These are phyloP conservation scores for Leptopilina clavipes DNA, from an alignment of 1,140 invertebrate genomes.

Conservation along the genomic window DNA sequence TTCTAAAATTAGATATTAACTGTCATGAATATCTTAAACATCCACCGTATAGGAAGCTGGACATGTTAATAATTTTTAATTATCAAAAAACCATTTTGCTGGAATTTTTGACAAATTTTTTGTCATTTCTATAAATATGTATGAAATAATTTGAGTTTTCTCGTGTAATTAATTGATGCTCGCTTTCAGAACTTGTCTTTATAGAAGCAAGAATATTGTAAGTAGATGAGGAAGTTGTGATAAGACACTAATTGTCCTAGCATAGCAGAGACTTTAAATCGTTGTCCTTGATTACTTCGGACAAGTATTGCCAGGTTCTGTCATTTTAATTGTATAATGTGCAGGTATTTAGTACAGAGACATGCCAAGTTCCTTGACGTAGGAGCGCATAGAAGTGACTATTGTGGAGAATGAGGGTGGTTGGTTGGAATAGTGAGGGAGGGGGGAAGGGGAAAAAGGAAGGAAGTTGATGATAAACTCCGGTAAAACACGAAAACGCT, in stretches of 20 bases:
- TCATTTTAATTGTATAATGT: slow-evolving; percentile 31
- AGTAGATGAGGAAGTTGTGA: slow-evolving; percentile 4
- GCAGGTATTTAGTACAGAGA: slow-evolving; percentile 12
- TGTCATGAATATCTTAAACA: no score
- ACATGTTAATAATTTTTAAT: no score
- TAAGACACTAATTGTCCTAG: slow-evolving; percentile 12
- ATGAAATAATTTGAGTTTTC: no score
- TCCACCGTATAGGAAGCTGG: no score
- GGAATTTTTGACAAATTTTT: no score
- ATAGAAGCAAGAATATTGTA: not conserved
- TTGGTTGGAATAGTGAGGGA: not conserved
- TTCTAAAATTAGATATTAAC: no score
- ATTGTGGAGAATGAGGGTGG: slow-evolving; percentile 38
- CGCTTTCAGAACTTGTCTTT: not conserved
- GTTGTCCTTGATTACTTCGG: slow-evolving; percentile 1
- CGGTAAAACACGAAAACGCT: slow-evolving; percentile 64
- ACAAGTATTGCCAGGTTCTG: slow-evolving; percentile 11
- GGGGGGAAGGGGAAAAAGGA: not conserved
- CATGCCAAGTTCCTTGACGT: slow-evolving; percentile 36
- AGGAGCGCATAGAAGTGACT: slow-evolving; percentile 52
- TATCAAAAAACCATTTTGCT: no score
- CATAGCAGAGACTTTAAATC: not conserved
- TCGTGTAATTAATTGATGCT: not conserved
- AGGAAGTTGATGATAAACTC: slow-evolving; percentile 64
- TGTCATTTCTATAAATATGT: no score